phyloP scores from a whole-genome alignment of 2,888 invertebrate species.

The Cantharis rustica region DNA sequence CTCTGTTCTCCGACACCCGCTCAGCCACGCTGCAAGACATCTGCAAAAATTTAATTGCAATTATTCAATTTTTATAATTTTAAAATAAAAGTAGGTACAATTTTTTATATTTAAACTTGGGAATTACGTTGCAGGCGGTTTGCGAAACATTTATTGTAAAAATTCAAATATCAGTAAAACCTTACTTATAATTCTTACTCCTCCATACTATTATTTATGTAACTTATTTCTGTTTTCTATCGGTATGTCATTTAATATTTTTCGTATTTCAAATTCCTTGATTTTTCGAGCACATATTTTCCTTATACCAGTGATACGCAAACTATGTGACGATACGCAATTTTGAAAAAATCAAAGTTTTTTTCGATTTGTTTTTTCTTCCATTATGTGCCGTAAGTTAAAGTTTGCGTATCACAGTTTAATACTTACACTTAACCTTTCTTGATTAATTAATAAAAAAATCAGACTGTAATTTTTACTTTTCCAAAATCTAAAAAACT shows the following conservation, averaged over 20 bases:
- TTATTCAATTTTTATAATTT: background rate
- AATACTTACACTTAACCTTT: background rate
- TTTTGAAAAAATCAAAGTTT: too few relatives aligned
- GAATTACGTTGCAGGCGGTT: background rate
- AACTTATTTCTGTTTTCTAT: background rate
- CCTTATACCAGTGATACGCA: too few relatives aligned
- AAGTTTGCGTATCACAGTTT: too few relatives aligned
- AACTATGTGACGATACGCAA: too few relatives aligned
- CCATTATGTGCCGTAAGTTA: too few relatives aligned
- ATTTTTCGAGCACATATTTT: background rate
- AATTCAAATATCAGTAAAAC: background rate
- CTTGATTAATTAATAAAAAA: background rate
- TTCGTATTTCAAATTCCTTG: background rate
- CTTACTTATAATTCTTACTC: too few relatives aligned
- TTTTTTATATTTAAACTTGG: too few relatives aligned
- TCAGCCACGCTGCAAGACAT: constrained; percentile 66
- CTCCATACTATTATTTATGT: too few relatives aligned
- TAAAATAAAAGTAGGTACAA: background rate
- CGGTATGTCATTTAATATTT: background rate
- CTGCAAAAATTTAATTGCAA: constrained; percentile 45
- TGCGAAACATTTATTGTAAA: too few relatives aligned
- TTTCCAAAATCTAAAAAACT: background rate
- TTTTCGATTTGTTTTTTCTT: too few relatives aligned
- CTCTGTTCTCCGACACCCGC: constrained; percentile 54
- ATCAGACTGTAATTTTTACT: background rate